Conservation (phyloP, 2,113 vertebrate genomes). For the Onychostruthus taczanowskii region DNA sequence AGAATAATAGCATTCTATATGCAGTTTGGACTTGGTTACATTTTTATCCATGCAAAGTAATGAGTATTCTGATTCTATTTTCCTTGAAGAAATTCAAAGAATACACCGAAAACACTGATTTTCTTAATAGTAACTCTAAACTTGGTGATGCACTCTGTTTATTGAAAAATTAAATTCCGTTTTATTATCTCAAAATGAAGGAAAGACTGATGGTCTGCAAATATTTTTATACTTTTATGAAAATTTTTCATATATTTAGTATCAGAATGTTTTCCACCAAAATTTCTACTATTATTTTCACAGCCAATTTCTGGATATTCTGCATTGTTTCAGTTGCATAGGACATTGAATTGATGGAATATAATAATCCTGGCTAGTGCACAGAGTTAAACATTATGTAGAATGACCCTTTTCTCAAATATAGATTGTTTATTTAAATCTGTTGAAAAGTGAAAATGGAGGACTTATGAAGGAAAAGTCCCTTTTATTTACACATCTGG, state of each 20-base stretch:
- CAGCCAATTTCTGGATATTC: not conserved
- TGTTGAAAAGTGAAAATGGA: not conserved
- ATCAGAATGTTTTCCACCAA: not conserved
- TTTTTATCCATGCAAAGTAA: not conserved
- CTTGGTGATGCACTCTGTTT: not conserved
- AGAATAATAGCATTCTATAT: not conserved
- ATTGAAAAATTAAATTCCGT: not conserved
- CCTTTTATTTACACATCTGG: conserved; percentile 7
- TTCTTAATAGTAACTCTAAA: not conserved
- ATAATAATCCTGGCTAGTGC: not conserved
- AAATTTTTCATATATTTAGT: not conserved
- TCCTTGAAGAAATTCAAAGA: not conserved
- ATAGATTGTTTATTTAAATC: not conserved
- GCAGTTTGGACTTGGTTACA: not conserved
- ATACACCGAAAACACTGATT: not conserved
- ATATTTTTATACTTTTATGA: not conserved
- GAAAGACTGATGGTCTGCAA: not conserved
- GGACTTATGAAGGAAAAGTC: not conserved
- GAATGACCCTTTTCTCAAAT: not conserved
- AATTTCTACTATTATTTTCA: not conserved
- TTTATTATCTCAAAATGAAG: not conserved
- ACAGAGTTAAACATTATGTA: not conserved
- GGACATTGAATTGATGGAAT: not conserved
- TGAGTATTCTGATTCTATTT: not conserved
- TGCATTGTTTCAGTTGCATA: not conserved